Conservation (phyloP, 2,113 vertebrate species). For the Grus americana region DNA sequence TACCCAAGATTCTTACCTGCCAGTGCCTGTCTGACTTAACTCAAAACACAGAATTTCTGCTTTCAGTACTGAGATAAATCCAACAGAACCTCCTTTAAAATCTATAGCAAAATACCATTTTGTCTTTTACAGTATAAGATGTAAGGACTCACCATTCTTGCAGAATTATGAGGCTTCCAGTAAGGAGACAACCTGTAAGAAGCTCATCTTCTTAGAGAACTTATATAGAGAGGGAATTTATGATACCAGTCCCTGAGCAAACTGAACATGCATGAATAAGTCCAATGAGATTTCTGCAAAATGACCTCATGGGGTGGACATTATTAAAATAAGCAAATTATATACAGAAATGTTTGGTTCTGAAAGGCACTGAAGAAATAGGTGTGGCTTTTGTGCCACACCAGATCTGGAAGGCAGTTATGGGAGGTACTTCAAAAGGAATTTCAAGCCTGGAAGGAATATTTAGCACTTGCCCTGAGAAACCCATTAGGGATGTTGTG, state of each 20-base stretch:
- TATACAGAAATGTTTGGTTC: not conserved
- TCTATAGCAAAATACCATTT: not conserved
- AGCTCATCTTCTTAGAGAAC: not conserved
- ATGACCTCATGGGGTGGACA: not conserved
- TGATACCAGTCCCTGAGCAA: not conserved
- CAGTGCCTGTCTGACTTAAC: not conserved
- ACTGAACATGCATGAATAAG: not conserved
- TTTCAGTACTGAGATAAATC: not conserved
- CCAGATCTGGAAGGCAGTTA: not conserved
- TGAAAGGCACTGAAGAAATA: not conserved
- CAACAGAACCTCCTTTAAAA: not conserved
- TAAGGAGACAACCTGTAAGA: not conserved
- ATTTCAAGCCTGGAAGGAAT: not conserved
- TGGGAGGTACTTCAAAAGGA: not conserved
- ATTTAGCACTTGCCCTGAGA: not conserved
- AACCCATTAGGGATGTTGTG: not conserved
- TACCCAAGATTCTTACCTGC: not conserved
- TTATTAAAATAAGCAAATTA: not conserved
- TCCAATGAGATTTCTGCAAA: conserved; percentile 30
- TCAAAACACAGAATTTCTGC: not conserved
- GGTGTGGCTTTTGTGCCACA: not conserved
- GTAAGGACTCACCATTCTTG: conserved; percentile 53
- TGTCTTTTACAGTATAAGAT: not conserved
- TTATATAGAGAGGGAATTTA: conserved; percentile 16
- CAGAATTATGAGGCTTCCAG: not conserved